Percentiles rank a stretch among this genome's conserved stretches.
Conservation (phyloP, 2,888 invertebrate species). For the Philonicus albiceps region DNA sequence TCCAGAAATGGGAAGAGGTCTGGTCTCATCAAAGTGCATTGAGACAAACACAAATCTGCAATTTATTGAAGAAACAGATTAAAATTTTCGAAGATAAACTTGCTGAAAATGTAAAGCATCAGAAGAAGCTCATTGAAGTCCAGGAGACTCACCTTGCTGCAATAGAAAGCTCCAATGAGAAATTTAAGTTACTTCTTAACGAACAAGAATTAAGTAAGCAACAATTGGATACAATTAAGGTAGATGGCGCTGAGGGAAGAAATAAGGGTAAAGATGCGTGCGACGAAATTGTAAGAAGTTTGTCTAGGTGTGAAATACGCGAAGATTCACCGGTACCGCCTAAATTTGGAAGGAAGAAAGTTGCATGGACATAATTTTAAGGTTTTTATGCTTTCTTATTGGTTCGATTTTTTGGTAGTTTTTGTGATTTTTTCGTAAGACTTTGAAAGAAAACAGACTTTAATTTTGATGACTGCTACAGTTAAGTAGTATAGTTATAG, state of each 20-base stretch:
- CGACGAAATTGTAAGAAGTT: background rate
- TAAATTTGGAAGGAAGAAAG: constrained; percentile 48
- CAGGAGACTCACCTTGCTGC: constrained; percentile 56
- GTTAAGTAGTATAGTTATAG: background rate
- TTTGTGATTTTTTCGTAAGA: background rate
- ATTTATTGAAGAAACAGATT: constrained; percentile 58
- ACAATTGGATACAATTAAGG: background rate
- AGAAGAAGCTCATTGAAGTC: constrained; percentile 56
- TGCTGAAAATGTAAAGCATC: constrained; percentile 55
- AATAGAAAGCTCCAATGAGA: constrained; percentile 60
- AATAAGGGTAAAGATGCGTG: background rate
- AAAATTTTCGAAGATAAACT: constrained; percentile 50
- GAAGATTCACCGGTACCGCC: constrained; percentile 18
- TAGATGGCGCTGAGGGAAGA: background rate
- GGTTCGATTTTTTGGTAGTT: background rate
- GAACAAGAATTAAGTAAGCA: constrained; percentile 51
- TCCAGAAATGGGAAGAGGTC: constrained; percentile 62
- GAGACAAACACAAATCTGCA: constrained; percentile 60
- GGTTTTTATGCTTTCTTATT: background rate
- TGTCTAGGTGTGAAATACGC: constrained; percentile 1
- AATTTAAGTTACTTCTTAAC: constrained; percentile 57
- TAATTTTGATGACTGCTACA: background rate
- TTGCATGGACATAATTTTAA: constrained; percentile 47
- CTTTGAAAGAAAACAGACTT: background rate
- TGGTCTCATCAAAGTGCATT: constrained; percentile 64